These are phyloP conservation scores for Dynastes grantii DNA, from an alignment of 2,888 invertebrate species.

Conservation along the genomic window DNA sequence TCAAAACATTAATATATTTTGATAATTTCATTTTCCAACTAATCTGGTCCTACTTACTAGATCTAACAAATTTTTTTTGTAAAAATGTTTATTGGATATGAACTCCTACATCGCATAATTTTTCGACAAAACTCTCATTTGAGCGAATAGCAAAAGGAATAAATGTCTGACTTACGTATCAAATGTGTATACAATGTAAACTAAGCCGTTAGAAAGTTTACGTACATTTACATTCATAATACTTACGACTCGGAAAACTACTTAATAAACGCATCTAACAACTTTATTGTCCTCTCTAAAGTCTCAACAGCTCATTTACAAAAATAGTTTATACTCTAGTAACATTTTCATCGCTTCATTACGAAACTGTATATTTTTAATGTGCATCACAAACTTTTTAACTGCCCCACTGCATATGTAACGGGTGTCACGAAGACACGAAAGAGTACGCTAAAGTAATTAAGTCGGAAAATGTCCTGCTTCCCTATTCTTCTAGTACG, in stretches of 20 bases:
- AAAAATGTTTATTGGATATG: no score
- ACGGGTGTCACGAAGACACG: conserved; percentile 28
- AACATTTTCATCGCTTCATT: conserved; percentile 41
- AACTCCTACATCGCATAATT: no score
- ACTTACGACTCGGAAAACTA: conserved; percentile 4
- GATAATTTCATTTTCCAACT: no score
- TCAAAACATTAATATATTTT: no score
- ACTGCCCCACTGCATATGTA: conserved; percentile 35
- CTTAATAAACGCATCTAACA: conserved; percentile 8
- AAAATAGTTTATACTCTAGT: conserved; percentile 19
- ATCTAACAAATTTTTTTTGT: no score
- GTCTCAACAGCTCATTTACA: conserved; percentile 27
- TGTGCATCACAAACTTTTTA: conserved; percentile 37
- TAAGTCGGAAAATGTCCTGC: conserved; percentile 37
- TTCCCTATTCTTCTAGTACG: conserved; percentile 27
- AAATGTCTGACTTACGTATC: no score
- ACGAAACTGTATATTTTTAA: conserved; percentile 45
- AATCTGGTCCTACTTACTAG: no score
- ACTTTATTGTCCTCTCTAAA: conserved; percentile 15
- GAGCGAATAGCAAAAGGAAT: no score
- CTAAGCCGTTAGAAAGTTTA: no score
- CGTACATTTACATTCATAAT: neutral
- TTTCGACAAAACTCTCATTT: no score
- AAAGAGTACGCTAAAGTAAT: conserved; percentile 37
- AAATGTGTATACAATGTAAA: no score